Conservation (phyloP, 2,888 invertebrate genomes). For the Conomelus anceps region DNA sequence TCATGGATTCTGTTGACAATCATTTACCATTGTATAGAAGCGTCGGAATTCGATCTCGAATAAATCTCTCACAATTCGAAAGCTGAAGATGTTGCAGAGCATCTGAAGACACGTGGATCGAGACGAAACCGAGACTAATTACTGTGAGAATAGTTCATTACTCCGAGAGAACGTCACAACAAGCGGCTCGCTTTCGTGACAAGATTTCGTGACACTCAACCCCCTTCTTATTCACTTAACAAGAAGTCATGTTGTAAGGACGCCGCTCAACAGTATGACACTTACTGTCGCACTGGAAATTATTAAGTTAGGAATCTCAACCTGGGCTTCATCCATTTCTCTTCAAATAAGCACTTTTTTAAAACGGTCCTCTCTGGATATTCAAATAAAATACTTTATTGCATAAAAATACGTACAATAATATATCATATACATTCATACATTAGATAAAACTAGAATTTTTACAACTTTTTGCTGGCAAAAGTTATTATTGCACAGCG, state of each 20-base stretch:
- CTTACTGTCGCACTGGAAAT: not conserved
- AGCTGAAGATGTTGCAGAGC: not conserved
- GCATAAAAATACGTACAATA: too few relatives aligned
- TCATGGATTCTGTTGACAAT: too few relatives aligned
- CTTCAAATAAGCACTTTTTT: too few relatives aligned
- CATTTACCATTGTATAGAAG: too few relatives aligned
- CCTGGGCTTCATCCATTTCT: too few relatives aligned
- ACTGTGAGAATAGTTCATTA: conserved; percentile 7
- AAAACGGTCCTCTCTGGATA: too few relatives aligned
- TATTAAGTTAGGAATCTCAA: not conserved
- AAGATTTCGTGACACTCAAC: not conserved
- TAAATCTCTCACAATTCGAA: not conserved
- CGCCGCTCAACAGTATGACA: not conserved
- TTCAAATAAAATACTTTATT: too few relatives aligned
- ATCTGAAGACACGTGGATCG: not conserved
- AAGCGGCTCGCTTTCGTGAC: not conserved
- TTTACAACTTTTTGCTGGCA: too few relatives aligned
- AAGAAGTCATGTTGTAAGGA: not conserved
- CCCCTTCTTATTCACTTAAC: not conserved
- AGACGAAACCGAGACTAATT: conserved; percentile 5
- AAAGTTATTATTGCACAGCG: too few relatives aligned
- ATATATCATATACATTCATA: too few relatives aligned
- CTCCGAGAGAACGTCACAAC: not conserved
- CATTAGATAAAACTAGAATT: too few relatives aligned
- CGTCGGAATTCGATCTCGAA: not conserved